These are phyloP conservation scores for Aporophyla nigra DNA, from an alignment of 2,888 invertebrate species.

Conservation along the genomic window DNA sequence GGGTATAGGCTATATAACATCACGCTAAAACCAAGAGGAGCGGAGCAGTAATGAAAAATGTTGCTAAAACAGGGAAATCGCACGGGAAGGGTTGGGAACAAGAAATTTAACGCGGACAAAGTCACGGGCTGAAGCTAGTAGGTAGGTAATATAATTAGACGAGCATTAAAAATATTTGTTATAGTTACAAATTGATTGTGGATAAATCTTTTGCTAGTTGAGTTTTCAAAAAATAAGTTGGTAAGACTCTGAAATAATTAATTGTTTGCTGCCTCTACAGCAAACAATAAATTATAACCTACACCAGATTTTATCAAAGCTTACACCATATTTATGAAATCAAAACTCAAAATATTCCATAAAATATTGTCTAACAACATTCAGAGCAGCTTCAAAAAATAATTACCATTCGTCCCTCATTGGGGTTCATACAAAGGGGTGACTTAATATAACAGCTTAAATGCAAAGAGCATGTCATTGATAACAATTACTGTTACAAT, in stretches of 20 bases:
- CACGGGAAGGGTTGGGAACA: too few species aligned
- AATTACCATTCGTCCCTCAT: slow-evolving; percentile 40
- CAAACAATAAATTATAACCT: not conserved
- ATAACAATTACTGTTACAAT: slow-evolving; percentile 44
- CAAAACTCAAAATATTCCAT: slow-evolving; percentile 2
- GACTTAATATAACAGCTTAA: slow-evolving; percentile 53
- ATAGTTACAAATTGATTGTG: not conserved
- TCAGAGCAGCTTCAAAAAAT: slow-evolving; percentile 36
- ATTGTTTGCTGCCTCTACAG: too few species aligned
- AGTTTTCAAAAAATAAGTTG: not conserved
- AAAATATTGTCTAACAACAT: slow-evolving; percentile 15
- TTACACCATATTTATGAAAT: slow-evolving; percentile 15
- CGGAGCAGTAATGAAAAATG: too few species aligned
- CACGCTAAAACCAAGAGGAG: too few species aligned
- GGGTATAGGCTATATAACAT: too few species aligned
- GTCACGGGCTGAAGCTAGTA: too few species aligned
- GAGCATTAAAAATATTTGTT: not conserved
- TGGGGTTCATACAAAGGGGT: slow-evolving; percentile 42
- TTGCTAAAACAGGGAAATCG: too few species aligned
- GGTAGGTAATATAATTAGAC: not conserved
- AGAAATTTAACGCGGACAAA: too few species aligned
- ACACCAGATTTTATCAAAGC: not conserved
- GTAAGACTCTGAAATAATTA: too few species aligned
- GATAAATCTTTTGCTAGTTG: not conserved
- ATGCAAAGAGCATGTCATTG: slow-evolving; percentile 58